Evolutionary conservation across 2,113 vertebrate species (phyloP), one percentile per base, ranked within the genome.

Genomic region (Platysternon megacephalum): DNA sequence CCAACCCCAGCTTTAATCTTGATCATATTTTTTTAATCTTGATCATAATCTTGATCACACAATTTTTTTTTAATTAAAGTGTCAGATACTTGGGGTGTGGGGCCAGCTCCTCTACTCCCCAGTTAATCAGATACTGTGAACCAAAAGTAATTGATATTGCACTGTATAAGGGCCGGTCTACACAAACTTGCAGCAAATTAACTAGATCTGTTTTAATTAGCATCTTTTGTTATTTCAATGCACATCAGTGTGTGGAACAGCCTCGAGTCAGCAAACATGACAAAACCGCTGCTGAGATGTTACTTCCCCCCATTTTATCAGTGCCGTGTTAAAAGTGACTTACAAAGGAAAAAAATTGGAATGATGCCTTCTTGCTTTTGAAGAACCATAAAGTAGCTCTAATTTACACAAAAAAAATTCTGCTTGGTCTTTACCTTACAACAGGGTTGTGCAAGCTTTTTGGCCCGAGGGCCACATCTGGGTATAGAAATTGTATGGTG

Each of bases 111-210:
- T 46, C 32, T 17, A 29, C 82, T 24, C 26, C 52, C 58, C n/a
- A 82, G 35, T 52, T 76, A n/a, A 0, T 39, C 85, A 78, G 39
- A 83, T 87, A 91, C 44, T 52, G 76, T 0, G 2, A 94, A 28
- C 14, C 83, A 94, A 94, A 80, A 29, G 44, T 0, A 85, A 11
- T 11, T 8, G 91, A 94, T 8, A 7, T 83, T 92, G 35, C 51
- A 79, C 12, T 44, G 85, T 19, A 5, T n/a, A 68, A 42, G 12
- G 24, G 74, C 12, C 85, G n/a, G 48, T 90, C 74, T 65, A 1
- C 14, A 35, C 58, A 87, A 88, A 29, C 14, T 93, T 76, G 56
- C 14, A 81, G 90, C 90, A 91, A 89, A 88, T 44, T 13, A 82
- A 91, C 79, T 82, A 8, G 19, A 81, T 90, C 56, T 2, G 2